Conservation (phyloP, 2,888 invertebrate species). For the Steinernema scapterisci region DNA sequence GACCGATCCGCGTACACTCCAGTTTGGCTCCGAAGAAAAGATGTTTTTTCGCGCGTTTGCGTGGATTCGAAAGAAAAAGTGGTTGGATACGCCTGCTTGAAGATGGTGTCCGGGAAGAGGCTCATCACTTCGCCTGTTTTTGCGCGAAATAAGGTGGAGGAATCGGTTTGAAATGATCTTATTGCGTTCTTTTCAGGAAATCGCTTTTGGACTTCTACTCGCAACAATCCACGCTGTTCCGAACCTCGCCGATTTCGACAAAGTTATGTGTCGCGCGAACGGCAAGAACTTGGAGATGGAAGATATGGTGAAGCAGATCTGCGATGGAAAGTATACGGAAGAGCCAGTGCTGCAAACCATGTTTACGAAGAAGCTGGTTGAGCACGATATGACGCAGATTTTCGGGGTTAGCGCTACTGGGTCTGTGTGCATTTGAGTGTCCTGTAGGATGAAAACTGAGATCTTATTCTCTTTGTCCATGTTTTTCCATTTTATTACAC, state of each 20-base stretch:
- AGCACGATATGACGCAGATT: not conserved
- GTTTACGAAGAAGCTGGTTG: not conserved
- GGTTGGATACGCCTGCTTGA: not conserved
- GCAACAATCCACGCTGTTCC: not conserved
- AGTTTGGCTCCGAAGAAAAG: slow-evolving; percentile 1
- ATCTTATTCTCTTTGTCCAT: no score
- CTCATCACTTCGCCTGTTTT: not conserved
- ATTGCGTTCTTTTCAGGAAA: not conserved
- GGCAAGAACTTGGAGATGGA: not conserved
- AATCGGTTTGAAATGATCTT: not conserved
- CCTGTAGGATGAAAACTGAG: no score
- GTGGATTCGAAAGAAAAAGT: not conserved
- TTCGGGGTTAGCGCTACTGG: not conserved
- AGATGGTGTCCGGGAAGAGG: not conserved
- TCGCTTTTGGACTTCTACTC: not conserved
- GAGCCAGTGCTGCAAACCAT: not conserved
- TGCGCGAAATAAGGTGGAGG: not conserved
- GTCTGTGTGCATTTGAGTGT: not conserved
- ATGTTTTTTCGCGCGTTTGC: not conserved
- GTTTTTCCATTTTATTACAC: no score
- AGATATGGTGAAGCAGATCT: not conserved
- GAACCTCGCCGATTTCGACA: not conserved
- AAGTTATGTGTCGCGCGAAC: not conserved
- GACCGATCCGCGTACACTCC: not conserved
- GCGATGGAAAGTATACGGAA: not conserved